Evolutionary conservation across 2,888 invertebrate species (phyloP), one percentile per base, ranked within the genome.

Genomic region (Orthosia cruda): DNA sequence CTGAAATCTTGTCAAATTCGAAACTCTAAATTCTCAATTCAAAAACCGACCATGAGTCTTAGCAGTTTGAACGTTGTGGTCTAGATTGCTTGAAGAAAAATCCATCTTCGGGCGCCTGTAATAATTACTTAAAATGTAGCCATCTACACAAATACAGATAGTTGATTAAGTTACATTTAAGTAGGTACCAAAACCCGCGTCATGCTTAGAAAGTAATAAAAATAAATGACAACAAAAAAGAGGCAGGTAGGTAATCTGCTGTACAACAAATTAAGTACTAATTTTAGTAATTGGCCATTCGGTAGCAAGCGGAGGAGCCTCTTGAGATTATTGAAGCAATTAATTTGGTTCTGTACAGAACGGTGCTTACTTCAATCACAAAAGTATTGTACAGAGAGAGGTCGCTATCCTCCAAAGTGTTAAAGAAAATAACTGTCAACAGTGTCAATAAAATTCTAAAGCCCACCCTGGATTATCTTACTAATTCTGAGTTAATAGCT

Each of bases 181-280:
- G 61, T 62, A 75, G 20, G 26, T 69, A 77, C 69, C 23, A 55
- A 55, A 55, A 61, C 45, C 69, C 55, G 75, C 77, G 1, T 70
- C 78, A 78, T 47, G 15, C 40, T 70, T 76, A 76, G 75, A 76
- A 76, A 76, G 79, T 76, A 62, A 70, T 71, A 62, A 78, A n/a
- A 77, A 11, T 55, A 12, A 12, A 55, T n/a, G 13, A 13, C 26
- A 12, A n/a, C 2, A 62, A 70, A 54, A 49, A 69, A 26, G 11
- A 40, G 32, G 5, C 32, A 9, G 1, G 40, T 40, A 40, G 18
- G 23, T 54, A 16, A 13, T 18, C 4, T 0, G 32, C 26, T 74
- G 13, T 57, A 18, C 15, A 23, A 5, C 62, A 45, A 54, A 54
- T 26, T 54, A 70, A 54, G 45, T 40, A 16, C 12, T 58, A 49